Conservation (phyloP, 2,113 vertebrate genomes). For the Poecilia latipinna region DNA sequence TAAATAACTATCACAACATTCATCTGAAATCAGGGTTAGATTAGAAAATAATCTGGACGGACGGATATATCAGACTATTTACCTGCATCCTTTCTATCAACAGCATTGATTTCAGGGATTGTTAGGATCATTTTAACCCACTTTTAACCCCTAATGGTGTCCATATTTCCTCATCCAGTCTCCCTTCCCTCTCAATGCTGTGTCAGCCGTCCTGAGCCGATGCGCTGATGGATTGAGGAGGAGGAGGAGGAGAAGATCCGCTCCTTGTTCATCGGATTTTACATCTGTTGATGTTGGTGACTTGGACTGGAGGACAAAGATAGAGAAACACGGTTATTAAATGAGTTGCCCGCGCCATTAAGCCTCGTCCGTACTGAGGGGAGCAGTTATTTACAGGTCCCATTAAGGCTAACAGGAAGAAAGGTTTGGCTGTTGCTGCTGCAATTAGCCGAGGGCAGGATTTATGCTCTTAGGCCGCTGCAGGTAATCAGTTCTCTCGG, state of each 20-base stretch:
- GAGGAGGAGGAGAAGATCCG: constrained; percentile 1
- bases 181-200: neutral
- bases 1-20: too few relatives aligned
- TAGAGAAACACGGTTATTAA: constrained; percentile 26
- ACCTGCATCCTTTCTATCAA: neutral
- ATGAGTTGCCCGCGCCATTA: constrained; percentile 23
- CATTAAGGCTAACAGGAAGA: constrained; percentile 55
- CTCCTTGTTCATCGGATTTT: constrained; percentile 19
- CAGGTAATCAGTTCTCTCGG: constrained; percentile 40
- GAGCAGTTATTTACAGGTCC: constrained; percentile 53
- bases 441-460: constrained; percentile 49
- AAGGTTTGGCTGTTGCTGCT: constrained; percentile 41
- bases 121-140: constrained; percentile 21
- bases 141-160: constrained; percentile 18
- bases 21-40: neutral
- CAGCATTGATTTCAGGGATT: constrained; percentile 37
- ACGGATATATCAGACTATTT: constrained; percentile 8
- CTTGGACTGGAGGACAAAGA: constrained; percentile 10
- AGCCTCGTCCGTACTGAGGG: constrained; percentile 30
- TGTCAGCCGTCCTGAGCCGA: constrained; percentile 12
- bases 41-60: neutral
- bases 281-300: neutral
- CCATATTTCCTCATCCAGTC: constrained; percentile 18
- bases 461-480: constrained; percentile 42
- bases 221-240: constrained; percentile 10